A percentile compares a stretch with the other conserved stretches of the same genome.
These are phyloP conservation scores for Lagocephalus sceleratus DNA, from an alignment of 2,797 vertebrate species.

Conservation along the genomic window DNA sequence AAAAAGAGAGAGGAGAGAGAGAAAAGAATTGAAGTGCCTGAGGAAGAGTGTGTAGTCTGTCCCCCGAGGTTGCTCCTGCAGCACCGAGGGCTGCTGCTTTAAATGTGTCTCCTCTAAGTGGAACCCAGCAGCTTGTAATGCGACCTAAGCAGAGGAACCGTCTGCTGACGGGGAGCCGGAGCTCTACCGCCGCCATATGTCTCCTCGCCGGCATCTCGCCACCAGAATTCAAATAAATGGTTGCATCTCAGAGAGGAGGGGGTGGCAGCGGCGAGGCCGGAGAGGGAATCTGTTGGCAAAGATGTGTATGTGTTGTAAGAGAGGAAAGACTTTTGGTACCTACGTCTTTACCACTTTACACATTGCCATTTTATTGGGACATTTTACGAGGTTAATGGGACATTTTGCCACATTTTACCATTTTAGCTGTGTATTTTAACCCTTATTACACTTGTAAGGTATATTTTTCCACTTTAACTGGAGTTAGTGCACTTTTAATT, in stretches of 20 bases:
- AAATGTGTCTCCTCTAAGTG: conserved; percentile 70
- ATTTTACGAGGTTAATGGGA: too few species aligned
- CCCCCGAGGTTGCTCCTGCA: conserved; percentile 78
- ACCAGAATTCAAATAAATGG: conserved; percentile 36
- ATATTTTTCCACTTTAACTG: too few species aligned
- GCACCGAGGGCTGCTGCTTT: conserved; percentile 77
- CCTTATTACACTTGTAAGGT: too few species aligned
- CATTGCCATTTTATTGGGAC: too few species aligned
- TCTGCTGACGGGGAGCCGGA: conserved; percentile 56
- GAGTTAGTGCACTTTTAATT: too few species aligned
- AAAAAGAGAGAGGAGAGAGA: conserved; percentile 61
- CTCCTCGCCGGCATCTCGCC: conserved; percentile 43
- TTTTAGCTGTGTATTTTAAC: too few species aligned
- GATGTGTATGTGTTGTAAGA: too few species aligned
- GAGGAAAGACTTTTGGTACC: too few species aligned
- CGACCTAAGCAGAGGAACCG: conserved; percentile 76
- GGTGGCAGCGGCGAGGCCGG: too few species aligned
- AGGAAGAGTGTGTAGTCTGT: conserved; percentile 77
- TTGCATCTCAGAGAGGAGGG: conserved; percentile 2
- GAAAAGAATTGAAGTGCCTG: conserved; percentile 82
- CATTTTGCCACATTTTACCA: too few species aligned
- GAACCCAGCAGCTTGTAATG: conserved; percentile 71
- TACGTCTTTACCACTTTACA: too few species aligned
- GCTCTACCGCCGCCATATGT: conserved; percentile 56
- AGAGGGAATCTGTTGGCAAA: too few species aligned